These are phyloP conservation scores for Helicolenus hilgendorfi DNA, from an alignment of 2,797 vertebrate species.

Conservation along the genomic window DNA sequence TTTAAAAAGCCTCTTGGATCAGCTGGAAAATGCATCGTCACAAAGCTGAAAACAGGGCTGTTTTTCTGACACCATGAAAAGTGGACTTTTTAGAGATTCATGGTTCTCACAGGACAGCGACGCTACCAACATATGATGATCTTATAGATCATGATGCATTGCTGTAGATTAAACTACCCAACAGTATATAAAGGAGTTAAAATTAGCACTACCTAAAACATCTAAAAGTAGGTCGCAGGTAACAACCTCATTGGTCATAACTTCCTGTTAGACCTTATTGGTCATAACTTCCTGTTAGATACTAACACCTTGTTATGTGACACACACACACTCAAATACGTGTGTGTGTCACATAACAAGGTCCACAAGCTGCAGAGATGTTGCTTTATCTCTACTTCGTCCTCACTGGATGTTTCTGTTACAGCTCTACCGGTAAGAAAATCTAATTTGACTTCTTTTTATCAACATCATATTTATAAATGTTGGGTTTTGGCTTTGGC, in stretches of 20 bases:
- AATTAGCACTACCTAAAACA: background rate
- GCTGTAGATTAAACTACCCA: background rate
- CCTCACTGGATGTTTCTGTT: background rate
- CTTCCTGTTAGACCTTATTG: slow-evolving; percentile 3
- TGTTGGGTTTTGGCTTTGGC: background rate
- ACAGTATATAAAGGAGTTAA: background rate
- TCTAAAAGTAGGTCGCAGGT: too few relatives aligned
- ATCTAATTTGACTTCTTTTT: background rate
- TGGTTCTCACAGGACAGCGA: background rate
- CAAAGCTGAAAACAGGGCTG: too few relatives aligned
- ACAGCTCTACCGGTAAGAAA: background rate
- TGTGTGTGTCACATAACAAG: rapidly evolving
- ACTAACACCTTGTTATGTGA: too few relatives aligned
- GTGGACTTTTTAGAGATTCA: background rate
- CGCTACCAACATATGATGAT: too few relatives aligned
- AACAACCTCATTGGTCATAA: background rate
- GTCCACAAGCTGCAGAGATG: slow-evolving; percentile 14
- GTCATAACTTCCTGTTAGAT: background rate
- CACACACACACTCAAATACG: too few relatives aligned
- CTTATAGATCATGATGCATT: background rate
- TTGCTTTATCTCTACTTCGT: background rate
- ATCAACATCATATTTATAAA: background rate
- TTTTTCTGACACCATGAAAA: too few relatives aligned
- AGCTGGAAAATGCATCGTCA: too few relatives aligned
- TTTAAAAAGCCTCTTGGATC: too few relatives aligned